Percentiles rank a stretch among this genome's conserved stretches.
These are phyloP conservation scores for Mustela lutreola DNA, from an alignment of 2,113 vertebrate genomes.

Conservation along the genomic window DNA sequence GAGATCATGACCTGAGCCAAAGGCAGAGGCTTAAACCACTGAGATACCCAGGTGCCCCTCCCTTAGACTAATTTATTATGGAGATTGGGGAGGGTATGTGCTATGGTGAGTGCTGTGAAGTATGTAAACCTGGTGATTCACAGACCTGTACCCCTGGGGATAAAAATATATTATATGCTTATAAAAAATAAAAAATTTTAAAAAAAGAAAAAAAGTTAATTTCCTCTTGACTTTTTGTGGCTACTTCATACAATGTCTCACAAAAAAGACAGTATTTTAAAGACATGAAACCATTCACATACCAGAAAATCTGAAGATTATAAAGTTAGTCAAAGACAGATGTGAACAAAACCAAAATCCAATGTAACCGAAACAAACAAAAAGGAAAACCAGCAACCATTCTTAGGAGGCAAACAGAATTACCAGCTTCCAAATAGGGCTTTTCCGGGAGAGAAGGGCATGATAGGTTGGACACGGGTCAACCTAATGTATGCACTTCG, in stretches of 20 bases:
- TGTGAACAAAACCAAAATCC: slow-evolving; percentile 34
- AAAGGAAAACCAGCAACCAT: not conserved
- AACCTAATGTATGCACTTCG: not conserved
- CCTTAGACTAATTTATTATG: no score
- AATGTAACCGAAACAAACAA: not conserved
- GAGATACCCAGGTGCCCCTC: no score
- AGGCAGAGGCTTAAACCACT: no score
- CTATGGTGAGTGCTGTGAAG: no score
- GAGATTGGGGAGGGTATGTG: no score
- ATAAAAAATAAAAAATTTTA: no score
- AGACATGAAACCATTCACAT: not conserved
- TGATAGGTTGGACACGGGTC: not conserved
- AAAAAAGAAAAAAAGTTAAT: not conserved
- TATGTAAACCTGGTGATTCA: no score
- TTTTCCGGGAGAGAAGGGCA: not conserved
- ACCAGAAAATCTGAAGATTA: not conserved
- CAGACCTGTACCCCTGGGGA: no score
- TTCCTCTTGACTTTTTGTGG: slow-evolving; percentile 19
- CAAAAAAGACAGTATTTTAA: slow-evolving; percentile 31
- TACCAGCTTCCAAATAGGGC: not conserved
- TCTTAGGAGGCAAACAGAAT: not conserved
- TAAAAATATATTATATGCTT: no score
- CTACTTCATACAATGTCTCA: not conserved
- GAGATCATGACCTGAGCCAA: no score
- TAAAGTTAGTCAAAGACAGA: not conserved